phyloP scores from a whole-genome alignment of 2,888 invertebrate species.

The Macropis europaea region DNA sequence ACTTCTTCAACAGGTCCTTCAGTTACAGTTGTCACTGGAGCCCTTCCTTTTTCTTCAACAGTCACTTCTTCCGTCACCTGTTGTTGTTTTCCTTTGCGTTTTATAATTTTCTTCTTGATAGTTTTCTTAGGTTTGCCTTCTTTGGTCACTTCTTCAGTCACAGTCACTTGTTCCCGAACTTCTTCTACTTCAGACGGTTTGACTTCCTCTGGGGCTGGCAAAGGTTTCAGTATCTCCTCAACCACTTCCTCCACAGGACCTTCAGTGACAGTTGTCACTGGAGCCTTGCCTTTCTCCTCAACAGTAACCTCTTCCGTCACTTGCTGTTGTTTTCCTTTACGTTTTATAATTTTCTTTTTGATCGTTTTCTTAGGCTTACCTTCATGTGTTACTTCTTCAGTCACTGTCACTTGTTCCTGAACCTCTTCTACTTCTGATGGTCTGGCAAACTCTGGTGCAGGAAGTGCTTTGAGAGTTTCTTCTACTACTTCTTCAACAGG shows the following conservation, averaged over 20 bases:
- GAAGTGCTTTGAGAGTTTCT: too few relatives aligned
- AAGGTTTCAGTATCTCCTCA: too few relatives aligned
- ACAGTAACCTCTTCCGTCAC: slow-evolving; percentile 63
- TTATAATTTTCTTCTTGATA: slow-evolving; percentile 69
- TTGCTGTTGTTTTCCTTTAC: slow-evolving; percentile 63
- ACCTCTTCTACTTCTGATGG: too few relatives aligned
- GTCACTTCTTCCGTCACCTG: slow-evolving; percentile 68
- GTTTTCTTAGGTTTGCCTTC: slow-evolving; percentile 69
- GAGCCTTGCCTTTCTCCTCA: slow-evolving; percentile 58
- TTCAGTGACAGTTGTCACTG: slow-evolving; percentile 50
- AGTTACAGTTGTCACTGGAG: slow-evolving; percentile 64
- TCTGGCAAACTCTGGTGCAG: too few relatives aligned
- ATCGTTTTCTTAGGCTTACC: too few relatives aligned
- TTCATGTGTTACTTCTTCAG: too few relatives aligned
- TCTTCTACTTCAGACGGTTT: slow-evolving; percentile 67
- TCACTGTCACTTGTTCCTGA: too few relatives aligned
- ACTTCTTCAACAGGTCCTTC: slow-evolving; percentile 64
- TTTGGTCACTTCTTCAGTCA: slow-evolving; percentile 74
- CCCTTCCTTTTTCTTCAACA: slow-evolving; percentile 41
- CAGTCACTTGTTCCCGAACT: slow-evolving; percentile 51
- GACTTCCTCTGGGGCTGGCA: slow-evolving; percentile 56
- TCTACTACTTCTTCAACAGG: too few relatives aligned
- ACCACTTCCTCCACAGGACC: too few relatives aligned
- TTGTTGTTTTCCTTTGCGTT: slow-evolving; percentile 64
- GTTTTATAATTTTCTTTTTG: too few relatives aligned